Base-by-base conservation (phyloP, 2,113 vertebrate genomes). In the Dicaeum eximium region DNA sequence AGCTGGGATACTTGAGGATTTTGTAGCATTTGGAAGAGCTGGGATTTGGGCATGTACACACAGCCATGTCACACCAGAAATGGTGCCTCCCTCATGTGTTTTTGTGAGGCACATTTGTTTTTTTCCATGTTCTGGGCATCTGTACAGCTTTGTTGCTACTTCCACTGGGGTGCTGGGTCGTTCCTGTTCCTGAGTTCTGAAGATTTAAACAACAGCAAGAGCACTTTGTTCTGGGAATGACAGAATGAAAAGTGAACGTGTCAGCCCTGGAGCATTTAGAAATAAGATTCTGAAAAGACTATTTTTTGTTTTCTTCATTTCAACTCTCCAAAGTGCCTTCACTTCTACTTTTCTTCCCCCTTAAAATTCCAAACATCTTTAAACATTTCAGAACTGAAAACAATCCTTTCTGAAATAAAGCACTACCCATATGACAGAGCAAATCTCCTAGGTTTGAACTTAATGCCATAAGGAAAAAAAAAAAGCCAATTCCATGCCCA, bases 401-500 rank as follows among this genome's bases (percentile, higher is more conserved):
- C 9, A 44, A 9, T 51, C 16, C 10, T 54, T 85, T 58, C 74
- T 6, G 2, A 81, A 92, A 81, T 30, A 4, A 85, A 80, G 21
- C 23, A 3, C 15, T 69, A 62, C 60, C 33, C 27, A 35, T 37
- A 13, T 9, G 14, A 66, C 56, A 57, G 20, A 70, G 40, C 27
- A 57, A 61, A 70, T 38, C 42, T 42, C 22, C 12, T 0, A 0
- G 7, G 25, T 50, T 64, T 69, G 60, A 64, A 37, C 20, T 20
- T 10, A 60, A 47, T 0, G 0, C 10, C 0, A 0, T 15, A 11
- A 10, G 3, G 4, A 6, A 5, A 33, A 54, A 54, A 57, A 51
- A 42, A 40, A 15, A 15, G 13, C 2, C 33, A 47, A 25, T 61
- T 56, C n/a, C 27, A 61, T 25, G 13, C 42, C 30, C 31, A 66